Evolutionary conservation across 2,797 vertebrate species (phyloP).

Genomic region (Lophius americanus): DNA sequence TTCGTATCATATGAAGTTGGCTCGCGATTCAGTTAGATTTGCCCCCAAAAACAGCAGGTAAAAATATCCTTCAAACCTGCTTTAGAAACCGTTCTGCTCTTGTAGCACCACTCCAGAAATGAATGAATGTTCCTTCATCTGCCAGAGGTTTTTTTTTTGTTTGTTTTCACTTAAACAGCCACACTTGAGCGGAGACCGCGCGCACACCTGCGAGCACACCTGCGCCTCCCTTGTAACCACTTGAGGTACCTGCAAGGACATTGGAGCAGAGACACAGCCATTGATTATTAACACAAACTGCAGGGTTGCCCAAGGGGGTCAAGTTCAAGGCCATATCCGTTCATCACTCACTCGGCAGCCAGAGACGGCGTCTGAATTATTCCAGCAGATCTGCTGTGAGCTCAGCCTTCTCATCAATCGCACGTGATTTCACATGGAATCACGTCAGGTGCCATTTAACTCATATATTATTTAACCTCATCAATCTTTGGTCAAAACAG

Average conservation of each 20-base stretch:
- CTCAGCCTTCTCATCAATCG: slow-evolving; percentile 22
- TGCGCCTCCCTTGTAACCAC: too few relatives aligned
- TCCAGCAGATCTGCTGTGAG: slow-evolving; percentile 38
- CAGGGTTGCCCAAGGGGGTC: slow-evolving; percentile 11
- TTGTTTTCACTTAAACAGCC: too few relatives aligned
- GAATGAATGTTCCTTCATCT: too few relatives aligned
- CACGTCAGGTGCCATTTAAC: not conserved
- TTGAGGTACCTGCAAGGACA: slow-evolving; percentile 1
- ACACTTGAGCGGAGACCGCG: too few relatives aligned
- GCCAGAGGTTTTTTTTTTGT: too few relatives aligned
- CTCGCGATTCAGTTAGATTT: too few relatives aligned
- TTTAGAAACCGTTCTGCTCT: too few relatives aligned
- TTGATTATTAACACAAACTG: slow-evolving; percentile 24
- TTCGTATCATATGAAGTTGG: too few relatives aligned
- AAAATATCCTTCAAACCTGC: too few relatives aligned
- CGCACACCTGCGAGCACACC: too few relatives aligned
- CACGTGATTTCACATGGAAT: slow-evolving; percentile 22
- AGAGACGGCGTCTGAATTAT: slow-evolving; percentile 53
- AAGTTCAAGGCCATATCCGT: slow-evolving; percentile 37
- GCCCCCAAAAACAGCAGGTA: too few relatives aligned
- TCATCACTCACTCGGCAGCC: slow-evolving; percentile 43
- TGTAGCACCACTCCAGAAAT: too few relatives aligned
- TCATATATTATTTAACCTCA: not conserved
- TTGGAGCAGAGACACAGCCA: not conserved
- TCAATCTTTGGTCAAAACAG: slow-evolving; percentile 26